These are phyloP conservation scores for Paradisaea rubra DNA, from an alignment of 2,113 vertebrate species.

Conservation along the genomic window DNA sequence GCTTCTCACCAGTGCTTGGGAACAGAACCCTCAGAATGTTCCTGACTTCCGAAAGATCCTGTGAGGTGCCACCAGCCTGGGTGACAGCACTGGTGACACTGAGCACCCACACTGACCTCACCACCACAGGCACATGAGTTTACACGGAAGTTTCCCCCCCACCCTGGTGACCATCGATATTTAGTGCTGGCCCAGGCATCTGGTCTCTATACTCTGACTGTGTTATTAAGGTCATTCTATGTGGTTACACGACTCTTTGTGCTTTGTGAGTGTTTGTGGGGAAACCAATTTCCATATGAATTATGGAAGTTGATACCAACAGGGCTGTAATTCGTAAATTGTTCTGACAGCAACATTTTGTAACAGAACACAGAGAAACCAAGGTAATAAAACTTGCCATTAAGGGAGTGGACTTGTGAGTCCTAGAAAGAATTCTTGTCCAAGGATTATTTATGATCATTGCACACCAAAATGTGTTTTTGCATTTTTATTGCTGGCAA, in stretches of 20 bases:
- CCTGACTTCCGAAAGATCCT: background rate
- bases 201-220: background rate
- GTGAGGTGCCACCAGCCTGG: background rate
- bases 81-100: background rate
- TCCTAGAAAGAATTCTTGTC: constrained; percentile 33
- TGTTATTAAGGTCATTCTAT: background rate
- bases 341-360: constrained; percentile 12
- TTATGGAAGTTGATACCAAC: background rate
- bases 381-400: constrained; percentile 13
- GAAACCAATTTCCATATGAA: background rate
- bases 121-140: background rate
- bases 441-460: constrained; percentile 53
- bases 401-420: constrained; percentile 7
- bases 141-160: background rate
- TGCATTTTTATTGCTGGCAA: constrained; percentile 58
- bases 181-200: background rate
- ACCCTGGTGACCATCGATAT: background rate
- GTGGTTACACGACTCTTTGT: background rate
- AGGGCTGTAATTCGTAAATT: background rate
- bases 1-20: background rate
- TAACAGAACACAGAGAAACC: constrained; percentile 10
- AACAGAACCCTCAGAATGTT: constrained; percentile 8
- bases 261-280: background rate
- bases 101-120: background rate
- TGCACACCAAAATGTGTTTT: constrained; percentile 33